These are phyloP conservation scores for Candoia aspera DNA, from an alignment of 2,113 vertebrate species.

Conservation along the genomic window DNA sequence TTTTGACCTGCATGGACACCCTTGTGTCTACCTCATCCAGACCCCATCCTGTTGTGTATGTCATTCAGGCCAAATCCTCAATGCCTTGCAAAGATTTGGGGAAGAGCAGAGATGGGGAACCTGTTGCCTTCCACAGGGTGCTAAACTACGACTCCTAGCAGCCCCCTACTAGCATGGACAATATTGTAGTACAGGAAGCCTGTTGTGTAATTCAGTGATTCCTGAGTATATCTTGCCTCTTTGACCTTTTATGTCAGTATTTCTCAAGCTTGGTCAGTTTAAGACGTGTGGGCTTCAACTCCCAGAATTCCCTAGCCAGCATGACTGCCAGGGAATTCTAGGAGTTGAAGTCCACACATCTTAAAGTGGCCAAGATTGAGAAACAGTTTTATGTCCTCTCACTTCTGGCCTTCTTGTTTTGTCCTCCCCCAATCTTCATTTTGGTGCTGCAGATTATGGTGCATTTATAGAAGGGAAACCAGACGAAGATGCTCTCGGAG, in stretches of 20 bases:
- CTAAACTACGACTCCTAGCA: too few species aligned
- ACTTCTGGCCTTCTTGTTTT: background rate
- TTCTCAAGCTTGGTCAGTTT: too few species aligned
- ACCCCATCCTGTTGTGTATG: background rate
- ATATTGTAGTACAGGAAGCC: background rate
- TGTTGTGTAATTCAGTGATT: background rate
- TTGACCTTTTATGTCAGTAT: too few species aligned
- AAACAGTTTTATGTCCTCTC: background rate
- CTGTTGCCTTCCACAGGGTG: too few species aligned
- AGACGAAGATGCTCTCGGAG: background rate
- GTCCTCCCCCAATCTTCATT: background rate
- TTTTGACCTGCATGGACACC: background rate
- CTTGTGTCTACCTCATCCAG: background rate
- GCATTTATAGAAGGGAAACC: background rate
- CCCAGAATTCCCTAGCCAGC: background rate
- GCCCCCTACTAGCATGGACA: background rate
- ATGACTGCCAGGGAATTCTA: background rate
- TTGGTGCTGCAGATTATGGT: background rate
- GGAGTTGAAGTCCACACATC: background rate
- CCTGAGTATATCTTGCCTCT: background rate
- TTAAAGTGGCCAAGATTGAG: background rate
- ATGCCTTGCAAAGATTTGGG: background rate
- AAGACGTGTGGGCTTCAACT: background rate
- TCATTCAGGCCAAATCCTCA: background rate
- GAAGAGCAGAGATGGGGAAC: background rate